A percentile compares a stretch with the other conserved stretches of the same genome.
These are phyloP conservation scores for Melitaea athalia DNA, from an alignment of 2,888 invertebrate genomes.

Conservation along the genomic window DNA sequence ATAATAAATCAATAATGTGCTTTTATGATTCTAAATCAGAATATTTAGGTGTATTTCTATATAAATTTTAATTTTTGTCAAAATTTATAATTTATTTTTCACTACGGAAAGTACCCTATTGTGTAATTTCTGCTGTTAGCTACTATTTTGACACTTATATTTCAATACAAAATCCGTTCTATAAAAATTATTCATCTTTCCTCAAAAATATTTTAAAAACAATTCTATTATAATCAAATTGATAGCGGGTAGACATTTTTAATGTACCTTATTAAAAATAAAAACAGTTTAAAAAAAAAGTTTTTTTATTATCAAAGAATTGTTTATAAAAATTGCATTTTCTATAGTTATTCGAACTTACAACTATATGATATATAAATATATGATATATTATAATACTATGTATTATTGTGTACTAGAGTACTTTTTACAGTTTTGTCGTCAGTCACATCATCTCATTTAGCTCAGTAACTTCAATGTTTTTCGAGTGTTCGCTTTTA, in stretches of 20 bases:
- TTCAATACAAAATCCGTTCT: neutral
- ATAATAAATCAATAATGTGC: too few relatives aligned
- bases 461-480: neutral
- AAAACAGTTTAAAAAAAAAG: constrained; percentile 1
- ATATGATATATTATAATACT: constrained; percentile 22
- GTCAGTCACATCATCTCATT: neutral
- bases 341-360: constrained; percentile 13
- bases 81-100: too few relatives aligned
- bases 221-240: constrained; percentile 10
- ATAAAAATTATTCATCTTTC: constrained; percentile 16
- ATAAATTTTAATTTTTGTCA: too few relatives aligned
- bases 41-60: too few relatives aligned
- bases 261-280: neutral
- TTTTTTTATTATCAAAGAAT: neutral
- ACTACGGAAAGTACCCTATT: too few relatives aligned
- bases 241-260: constrained; percentile 7
- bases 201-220: constrained; percentile 11
- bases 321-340: constrained; percentile 4
- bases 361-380: too few relatives aligned
- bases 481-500: neutral
- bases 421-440: constrained; percentile 6
- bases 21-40: too few relatives aligned
- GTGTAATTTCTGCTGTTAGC: neutral
- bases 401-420: constrained; percentile 3
- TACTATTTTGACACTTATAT: constrained; percentile 14